Evolutionary conservation across 2,888 invertebrate genomes (phyloP), one percentile per base, ranked within the genome.

Genomic region (Tachina grossa): DNA sequence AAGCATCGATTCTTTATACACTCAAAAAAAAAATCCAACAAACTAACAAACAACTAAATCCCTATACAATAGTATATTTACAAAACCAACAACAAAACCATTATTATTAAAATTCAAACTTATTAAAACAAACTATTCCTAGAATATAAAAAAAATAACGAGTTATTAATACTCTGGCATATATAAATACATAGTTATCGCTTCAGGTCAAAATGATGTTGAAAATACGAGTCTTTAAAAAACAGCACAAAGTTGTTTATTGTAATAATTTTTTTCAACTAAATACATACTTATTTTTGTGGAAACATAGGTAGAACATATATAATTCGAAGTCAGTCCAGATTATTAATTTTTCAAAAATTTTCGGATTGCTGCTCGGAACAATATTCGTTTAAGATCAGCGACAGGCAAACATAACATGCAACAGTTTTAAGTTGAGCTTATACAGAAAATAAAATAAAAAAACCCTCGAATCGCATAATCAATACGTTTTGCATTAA

Each of bases 1-100:
- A 83, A 80, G 80, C 83, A 86, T 86, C 84, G 84, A 85, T 82
- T 82, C 78, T 75, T 80, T 85, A 77, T 79, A 85, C 82, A 82
- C 78, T 68, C 63, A 63, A 61, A 59, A 10, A 75, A 74, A 41
- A 19, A 19, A 63, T 4, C 31, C 31, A 31, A 31, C 31, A 31
- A 74, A n/a, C 8, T 47, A 55, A 53, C 47, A 69, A 74, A 79
- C 61, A 61, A 49, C 47, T 72, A 66, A 41, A 57, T 14, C 57
- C 31, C 14, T 55, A 45, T 39, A 71, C 76, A 63, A 41, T 39
- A 49, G 43, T 49, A 72, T 74, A 77, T 72, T 65, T 71, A 83
- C 71, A 78, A 74, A 72, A 59, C 72, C 10, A 47, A 57, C 11
- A 65, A 49, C 1, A 49, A 39, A 19, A 66, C n/a, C 19, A 66